phyloP scores from a whole-genome alignment of 2,797 vertebrate species.

The Phalloptychus januarius region DNA sequence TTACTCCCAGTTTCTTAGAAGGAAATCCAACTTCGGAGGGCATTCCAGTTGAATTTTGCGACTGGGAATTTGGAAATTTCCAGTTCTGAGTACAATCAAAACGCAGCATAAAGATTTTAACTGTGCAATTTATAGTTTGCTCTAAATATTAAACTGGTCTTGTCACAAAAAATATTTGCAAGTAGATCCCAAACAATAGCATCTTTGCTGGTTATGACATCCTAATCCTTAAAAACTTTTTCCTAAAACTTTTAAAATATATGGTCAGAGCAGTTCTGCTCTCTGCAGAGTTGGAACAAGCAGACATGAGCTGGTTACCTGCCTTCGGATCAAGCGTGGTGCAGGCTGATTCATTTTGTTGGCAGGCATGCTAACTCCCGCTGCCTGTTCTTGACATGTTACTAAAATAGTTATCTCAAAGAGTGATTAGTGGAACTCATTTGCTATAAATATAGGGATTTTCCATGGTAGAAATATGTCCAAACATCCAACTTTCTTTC shows the following conservation, averaged over 20 bases:
- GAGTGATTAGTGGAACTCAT: neutral
- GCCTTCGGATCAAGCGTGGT: neutral
- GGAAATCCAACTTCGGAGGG: no score
- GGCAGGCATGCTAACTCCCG: neutral
- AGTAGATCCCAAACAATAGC: neutral
- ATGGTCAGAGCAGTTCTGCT: neutral
- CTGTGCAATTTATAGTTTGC: constrained; percentile 11
- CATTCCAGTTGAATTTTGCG: no score
- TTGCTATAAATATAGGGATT: neutral
- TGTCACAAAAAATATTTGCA: neutral
- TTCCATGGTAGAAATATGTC: neutral
- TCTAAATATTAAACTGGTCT: constrained; percentile 18
- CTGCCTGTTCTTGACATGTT: neutral
- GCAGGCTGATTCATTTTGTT: neutral
- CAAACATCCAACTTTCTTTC: neutral
- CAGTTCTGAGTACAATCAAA: no score
- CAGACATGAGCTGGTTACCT: neutral
- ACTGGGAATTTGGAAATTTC: no score
- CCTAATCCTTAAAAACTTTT: neutral
- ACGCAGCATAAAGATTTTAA: neutral
- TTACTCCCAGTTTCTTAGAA: no score
- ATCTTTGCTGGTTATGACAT: neutral
- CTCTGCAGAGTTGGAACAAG: neutral
- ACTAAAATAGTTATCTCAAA: neutral
- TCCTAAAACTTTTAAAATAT: neutral